These are phyloP conservation scores for Phyllopteryx taeniolatus DNA, from an alignment of 2,113 vertebrate species.

Conservation along the genomic window DNA sequence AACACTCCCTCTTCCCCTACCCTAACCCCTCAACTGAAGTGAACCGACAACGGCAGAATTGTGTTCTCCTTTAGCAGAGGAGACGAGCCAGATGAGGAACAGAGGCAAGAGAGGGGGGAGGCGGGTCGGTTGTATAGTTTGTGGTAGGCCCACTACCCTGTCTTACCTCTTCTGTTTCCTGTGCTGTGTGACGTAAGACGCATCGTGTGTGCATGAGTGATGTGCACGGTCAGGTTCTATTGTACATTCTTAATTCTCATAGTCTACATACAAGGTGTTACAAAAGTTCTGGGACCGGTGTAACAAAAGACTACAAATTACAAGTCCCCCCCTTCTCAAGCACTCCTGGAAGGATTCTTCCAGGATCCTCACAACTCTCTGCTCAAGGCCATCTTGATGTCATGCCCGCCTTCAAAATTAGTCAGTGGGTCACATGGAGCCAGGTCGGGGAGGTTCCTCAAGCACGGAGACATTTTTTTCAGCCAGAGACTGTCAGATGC, in stretches of 20 bases:
- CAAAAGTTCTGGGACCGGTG: not conserved
- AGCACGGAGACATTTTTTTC: too few relatives aligned
- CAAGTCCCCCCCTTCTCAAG: not conserved
- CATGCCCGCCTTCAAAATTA: too few relatives aligned
- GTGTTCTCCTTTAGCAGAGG: constrained; percentile 79
- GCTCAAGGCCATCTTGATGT: too few relatives aligned
- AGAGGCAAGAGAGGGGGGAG: constrained; percentile 79
- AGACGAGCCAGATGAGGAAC: constrained; percentile 79
- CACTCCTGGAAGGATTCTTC: not conserved
- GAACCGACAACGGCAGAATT: constrained; percentile 65
- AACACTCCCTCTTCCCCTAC: constrained; percentile 27
- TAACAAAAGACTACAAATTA: not conserved
- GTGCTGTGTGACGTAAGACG: constrained; percentile 65
- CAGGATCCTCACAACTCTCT: not conserved
- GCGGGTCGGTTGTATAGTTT: constrained; percentile 80
- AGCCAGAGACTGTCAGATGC: too few relatives aligned
- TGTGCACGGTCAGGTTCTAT: constrained; percentile 58
- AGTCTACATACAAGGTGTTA: not conserved
- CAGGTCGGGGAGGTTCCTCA: too few relatives aligned
- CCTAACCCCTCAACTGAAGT: constrained; percentile 33
- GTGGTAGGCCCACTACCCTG: constrained; percentile 72
- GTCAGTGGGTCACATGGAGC: too few relatives aligned
- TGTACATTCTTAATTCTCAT: not conserved
- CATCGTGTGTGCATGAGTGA: constrained; percentile 66
- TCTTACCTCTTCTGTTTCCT: constrained; percentile 56